phyloP scores from a whole-genome alignment of 2,113 vertebrate genomes.

The Pteronura brasiliensis region DNA sequence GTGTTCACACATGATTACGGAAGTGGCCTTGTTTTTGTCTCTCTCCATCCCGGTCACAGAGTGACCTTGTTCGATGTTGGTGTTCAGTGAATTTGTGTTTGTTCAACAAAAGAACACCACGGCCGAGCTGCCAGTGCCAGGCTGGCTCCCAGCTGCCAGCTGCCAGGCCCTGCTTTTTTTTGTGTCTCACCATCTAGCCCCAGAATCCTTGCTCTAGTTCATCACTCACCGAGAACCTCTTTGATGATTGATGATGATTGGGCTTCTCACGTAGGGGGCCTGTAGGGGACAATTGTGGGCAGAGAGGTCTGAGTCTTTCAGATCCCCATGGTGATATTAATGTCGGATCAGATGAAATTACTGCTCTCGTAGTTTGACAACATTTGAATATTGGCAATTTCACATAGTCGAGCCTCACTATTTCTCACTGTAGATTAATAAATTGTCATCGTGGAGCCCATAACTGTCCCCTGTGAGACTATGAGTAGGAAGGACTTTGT shows the following conservation, averaged over 20 bases:
- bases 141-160: slow-evolving; percentile 44
- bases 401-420: neutral
- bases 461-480: rapidly evolving
- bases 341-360: neutral
- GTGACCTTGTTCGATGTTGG: neutral
- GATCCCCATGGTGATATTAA: neutral
- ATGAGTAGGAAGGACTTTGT: neutral
- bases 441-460: no score
- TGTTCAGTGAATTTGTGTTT: slow-evolving; percentile 34
- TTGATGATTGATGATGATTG: neutral
- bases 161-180: neutral
- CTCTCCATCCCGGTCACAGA: neutral
- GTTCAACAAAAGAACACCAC: neutral
- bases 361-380: neutral
- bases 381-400: neutral
- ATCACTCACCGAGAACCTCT: neutral
- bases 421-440: neutral
- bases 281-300: neutral
- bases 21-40: neutral
- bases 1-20: neutral
- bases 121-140: neutral
- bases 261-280: neutral
- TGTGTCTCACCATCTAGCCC: neutral
- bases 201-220: neutral
- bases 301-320: neutral